Conservation (phyloP, 2,113 vertebrate genomes). For the Tupaia tana region DNA sequence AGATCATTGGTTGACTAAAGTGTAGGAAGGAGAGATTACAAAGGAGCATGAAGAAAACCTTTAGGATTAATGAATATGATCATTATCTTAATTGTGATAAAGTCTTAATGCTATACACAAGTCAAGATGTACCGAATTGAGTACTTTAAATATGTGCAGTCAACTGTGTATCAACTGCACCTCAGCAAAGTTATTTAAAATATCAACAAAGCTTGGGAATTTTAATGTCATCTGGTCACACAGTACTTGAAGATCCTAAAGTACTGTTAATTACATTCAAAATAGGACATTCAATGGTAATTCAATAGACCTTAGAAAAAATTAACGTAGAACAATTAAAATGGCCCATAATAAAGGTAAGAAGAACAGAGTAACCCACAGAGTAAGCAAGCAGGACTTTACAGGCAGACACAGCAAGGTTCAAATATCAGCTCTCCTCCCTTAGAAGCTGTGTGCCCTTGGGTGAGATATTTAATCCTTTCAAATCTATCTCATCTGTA, state of each 20-base stretch:
- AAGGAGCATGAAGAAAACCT: slow-evolving; percentile 22
- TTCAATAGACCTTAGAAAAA: slow-evolving; percentile 8
- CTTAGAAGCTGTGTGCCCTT: neutral
- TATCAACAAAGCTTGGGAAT: slow-evolving; percentile 22
- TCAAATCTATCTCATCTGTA: neutral
- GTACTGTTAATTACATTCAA: neutral
- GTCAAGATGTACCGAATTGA: neutral
- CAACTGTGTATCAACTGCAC: neutral
- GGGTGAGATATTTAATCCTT: neutral
- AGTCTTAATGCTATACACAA: neutral
- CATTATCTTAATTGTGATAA: neutral
- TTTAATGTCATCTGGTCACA: slow-evolving; percentile 9
- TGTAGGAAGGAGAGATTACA: neutral
- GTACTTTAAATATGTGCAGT: neutral
- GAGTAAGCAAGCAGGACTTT: neutral
- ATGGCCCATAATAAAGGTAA: neutral
- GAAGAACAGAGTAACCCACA: neutral
- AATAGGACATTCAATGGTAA: slow-evolving; percentile 10
- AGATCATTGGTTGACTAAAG: neutral
- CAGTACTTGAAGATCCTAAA: slow-evolving; percentile 2
- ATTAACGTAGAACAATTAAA: neutral
- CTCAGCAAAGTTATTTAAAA: slow-evolving; percentile 26
- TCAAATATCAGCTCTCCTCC: neutral
- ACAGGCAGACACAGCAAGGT: neutral
- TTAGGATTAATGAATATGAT: neutral